Evolutionary conservation across 2,113 vertebrate genomes (phyloP).

Genomic region (Bungarus multicinctus): DNA sequence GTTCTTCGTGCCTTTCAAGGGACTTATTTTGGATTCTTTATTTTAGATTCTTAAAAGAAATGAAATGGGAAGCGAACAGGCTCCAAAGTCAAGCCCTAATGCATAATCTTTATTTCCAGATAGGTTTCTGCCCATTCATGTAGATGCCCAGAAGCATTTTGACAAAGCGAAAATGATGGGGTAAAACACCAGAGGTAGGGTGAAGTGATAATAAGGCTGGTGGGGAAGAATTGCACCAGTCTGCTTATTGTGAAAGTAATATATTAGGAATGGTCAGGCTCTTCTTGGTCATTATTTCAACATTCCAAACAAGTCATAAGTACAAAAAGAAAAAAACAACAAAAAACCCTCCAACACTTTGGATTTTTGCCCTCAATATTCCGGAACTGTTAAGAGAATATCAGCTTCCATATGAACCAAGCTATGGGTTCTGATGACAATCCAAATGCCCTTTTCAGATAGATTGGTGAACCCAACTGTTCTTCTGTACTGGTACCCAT

Average conservation of each 20-base stretch:
- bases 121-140: background rate
- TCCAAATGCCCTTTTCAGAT: background rate
- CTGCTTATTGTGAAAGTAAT: background rate
- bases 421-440: background rate
- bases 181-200: background rate
- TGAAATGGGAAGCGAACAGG: background rate
- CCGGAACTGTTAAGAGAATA: background rate
- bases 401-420: background rate
- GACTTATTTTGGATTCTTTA: background rate
- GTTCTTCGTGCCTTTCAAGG: background rate
- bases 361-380: background rate
- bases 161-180: background rate
- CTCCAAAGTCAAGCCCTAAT: background rate
- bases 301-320: background rate
- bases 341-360: background rate
- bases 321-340: background rate
- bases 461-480: background rate
- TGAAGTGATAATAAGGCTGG: background rate
- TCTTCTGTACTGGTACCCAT: background rate
- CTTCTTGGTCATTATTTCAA: background rate
- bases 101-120: background rate
- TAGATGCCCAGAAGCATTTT: background rate
- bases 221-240: background rate
- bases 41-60: background rate
- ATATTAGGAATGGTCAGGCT: background rate